Percentiles rank a stretch among this genome's conserved stretches.
phyloP scores from a whole-genome alignment of 2,797 vertebrate genomes.

The Spheniscus humboldti region DNA sequence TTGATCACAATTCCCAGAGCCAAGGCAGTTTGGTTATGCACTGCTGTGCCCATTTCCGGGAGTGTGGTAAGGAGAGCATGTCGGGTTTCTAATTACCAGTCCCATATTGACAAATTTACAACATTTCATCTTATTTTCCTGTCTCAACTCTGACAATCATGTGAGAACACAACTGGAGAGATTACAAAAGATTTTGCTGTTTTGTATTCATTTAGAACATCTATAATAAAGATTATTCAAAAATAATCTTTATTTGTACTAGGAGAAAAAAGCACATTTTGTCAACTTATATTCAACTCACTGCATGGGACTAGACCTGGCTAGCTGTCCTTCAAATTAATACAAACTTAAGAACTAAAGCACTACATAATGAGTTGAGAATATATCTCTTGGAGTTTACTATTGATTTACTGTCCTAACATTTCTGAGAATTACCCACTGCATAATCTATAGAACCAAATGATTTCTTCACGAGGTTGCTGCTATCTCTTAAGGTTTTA shows the following conservation, averaged over 20 bases:
- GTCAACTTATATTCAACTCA: conserved; percentile 11
- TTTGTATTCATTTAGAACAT: background rate
- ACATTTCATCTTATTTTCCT: background rate
- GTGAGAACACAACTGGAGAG: background rate
- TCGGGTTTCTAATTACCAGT: background rate
- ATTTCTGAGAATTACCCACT: conserved; percentile 42
- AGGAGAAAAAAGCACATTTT: conserved; percentile 5
- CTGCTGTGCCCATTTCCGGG: background rate
- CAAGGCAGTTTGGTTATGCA: background rate
- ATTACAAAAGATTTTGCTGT: conserved; percentile 4
- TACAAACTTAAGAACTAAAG: conserved; percentile 29
- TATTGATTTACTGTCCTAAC: conserved; percentile 45
- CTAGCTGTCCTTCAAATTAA: conserved; percentile 29
- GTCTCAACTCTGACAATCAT: background rate
- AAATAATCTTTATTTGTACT: conserved; percentile 20
- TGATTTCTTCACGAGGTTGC: background rate
- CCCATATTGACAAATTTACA: background rate
- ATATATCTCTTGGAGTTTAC: background rate
- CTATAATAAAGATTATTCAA: background rate
- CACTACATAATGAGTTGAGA: conserved; percentile 11
- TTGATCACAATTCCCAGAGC: background rate
- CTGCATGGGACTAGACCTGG: background rate
- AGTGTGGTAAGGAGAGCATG: background rate
- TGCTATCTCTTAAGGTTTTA: conserved; percentile 40
- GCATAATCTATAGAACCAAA: conserved; percentile 48